Evolutionary conservation across 2,797 vertebrate species (phyloP).

Genomic region (Craterocephalus amniculus): DNA sequence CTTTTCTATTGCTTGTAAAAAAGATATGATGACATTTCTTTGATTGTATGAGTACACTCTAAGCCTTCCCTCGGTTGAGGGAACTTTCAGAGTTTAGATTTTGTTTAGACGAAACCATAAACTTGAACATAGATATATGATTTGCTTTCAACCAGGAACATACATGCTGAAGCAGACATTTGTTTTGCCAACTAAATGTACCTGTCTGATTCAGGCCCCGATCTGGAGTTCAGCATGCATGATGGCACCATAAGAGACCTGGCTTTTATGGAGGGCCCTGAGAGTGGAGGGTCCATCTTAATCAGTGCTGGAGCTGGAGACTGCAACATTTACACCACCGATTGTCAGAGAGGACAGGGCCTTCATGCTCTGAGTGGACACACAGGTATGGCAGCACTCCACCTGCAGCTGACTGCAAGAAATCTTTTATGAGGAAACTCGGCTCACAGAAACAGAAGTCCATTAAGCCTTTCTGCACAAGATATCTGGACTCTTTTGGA

Average conservation of each 20-base stretch:
- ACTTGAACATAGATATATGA: too few relatives aligned
- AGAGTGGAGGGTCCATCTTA: constrained; percentile 94
- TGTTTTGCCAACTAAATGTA: not conserved
- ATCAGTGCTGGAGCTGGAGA: constrained; percentile 98
- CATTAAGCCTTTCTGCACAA: not conserved
- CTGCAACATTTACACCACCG: constrained; percentile 99
- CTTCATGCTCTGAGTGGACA: constrained; percentile 98
- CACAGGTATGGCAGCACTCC: constrained; percentile 85
- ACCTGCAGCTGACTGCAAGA: not conserved
- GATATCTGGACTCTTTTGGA: not conserved
- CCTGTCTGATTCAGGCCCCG: constrained; percentile 85
- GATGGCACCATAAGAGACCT: constrained; percentile 97
- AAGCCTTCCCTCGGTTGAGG: too few relatives aligned
- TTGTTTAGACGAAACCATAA: too few relatives aligned
- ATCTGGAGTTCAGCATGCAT: constrained; percentile 99
- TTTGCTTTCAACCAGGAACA: not conserved
- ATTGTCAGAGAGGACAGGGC: constrained; percentile 96
- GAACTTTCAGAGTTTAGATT: too few relatives aligned
- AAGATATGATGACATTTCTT: too few relatives aligned
- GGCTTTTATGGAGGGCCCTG: constrained; percentile 98
- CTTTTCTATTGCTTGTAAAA: too few relatives aligned
- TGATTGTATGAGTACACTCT: too few relatives aligned
- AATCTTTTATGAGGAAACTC: not conserved
- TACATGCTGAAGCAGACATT: not conserved
- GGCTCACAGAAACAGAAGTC: not conserved